A percentile compares a stretch with the other conserved stretches of the same genome.
Evolutionary conservation across 1,140 invertebrate species (phyloP).

Genomic region (Brachionus plicatilis): DNA sequence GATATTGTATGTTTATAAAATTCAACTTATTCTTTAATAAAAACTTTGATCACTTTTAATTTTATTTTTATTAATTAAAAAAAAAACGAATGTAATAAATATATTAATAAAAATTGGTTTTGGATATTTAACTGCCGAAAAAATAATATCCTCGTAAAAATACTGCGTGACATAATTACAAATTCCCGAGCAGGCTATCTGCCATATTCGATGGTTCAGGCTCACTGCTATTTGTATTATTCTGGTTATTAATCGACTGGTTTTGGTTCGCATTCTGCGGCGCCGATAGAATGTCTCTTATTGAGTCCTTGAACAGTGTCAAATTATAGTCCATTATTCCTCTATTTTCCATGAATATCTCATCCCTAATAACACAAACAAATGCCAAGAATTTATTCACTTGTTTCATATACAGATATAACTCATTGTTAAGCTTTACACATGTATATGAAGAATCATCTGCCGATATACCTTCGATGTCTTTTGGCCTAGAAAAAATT

Average conservation of each 20-base stretch:
- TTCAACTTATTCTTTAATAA: not conserved
- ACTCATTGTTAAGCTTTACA: constrained; percentile 21
- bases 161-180: not conserved
- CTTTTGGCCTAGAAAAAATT: not conserved
- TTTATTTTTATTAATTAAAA: not conserved
- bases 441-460: constrained; percentile 22
- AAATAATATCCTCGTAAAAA: not conserved
- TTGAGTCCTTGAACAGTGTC: constrained; percentile 32
- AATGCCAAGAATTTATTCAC: constrained; percentile 28
- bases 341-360: constrained; percentile 35
- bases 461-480: constrained; percentile 12
- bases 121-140: not conserved
- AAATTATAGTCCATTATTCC: constrained; percentile 40
- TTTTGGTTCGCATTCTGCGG: not conserved
- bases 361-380: constrained; percentile 25
- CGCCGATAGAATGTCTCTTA: constrained; percentile 8
- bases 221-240: not conserved
- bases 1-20: no score
- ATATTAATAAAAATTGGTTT: not conserved
- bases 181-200: not conserved
- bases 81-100: constrained; percentile 1
- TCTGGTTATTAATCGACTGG: not conserved
- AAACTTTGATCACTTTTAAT: not conserved
- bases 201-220: not conserved
- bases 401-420: constrained; percentile 39